Percentiles rank a stretch among this genome's conserved stretches.
Conservation (phyloP, 2,113 vertebrate genomes). For the Gorilla gorilla region DNA sequence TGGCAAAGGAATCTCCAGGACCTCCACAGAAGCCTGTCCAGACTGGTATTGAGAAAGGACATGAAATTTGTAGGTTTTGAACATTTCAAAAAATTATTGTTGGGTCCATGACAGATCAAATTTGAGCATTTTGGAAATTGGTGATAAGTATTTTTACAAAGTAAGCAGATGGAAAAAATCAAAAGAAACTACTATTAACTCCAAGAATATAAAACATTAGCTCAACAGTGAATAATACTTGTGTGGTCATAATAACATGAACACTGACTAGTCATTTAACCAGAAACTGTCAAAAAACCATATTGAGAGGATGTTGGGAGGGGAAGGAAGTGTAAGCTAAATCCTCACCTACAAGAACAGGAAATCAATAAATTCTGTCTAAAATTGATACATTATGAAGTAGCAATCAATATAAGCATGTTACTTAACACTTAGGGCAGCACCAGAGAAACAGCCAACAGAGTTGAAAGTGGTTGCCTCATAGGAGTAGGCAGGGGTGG, state of each 20-base stretch:
- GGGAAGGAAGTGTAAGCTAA: background rate
- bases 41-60: background rate
- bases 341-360: background rate
- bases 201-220: background rate
- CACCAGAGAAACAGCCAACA: background rate
- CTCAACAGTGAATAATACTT: background rate
- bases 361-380: background rate
- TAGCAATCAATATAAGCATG: background rate
- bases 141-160: background rate
- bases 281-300: background rate
- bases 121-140: background rate
- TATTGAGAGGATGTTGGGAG: background rate
- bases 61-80: background rate
- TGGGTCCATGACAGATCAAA: background rate
- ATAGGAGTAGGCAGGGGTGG: accelerated
- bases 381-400: background rate
- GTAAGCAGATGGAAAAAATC: background rate
- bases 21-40: background rate
- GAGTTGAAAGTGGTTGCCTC: background rate
- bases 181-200: background rate
- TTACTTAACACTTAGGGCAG: background rate
- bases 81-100: background rate
- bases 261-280: background rate
- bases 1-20: background rate
- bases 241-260: background rate